A percentile compares a stretch with the other conserved stretches of the same genome.
These are phyloP conservation scores for Macrophya annulata DNA, from an alignment of 2,888 invertebrate genomes.

Conservation along the genomic window DNA sequence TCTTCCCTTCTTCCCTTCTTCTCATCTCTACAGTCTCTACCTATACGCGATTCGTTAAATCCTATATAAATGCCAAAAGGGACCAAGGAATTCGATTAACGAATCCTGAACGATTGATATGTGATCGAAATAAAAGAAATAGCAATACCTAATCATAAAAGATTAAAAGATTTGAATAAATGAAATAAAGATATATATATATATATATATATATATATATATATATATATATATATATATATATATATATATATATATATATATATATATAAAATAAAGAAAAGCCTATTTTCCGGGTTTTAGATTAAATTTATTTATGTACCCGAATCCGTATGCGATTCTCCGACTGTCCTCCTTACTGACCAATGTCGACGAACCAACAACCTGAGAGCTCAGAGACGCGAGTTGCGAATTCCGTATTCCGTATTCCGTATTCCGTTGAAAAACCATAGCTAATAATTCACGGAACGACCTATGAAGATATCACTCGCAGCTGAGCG, in stretches of 20 bases:
- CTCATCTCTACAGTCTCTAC: not conserved
- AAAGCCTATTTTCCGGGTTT: not conserved
- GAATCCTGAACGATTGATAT: too few relatives aligned
- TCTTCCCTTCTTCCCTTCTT: not conserved
- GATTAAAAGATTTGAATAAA: too few relatives aligned
- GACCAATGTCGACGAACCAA: not conserved
- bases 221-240: too few relatives aligned
- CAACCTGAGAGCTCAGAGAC: not conserved
- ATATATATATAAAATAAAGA: not conserved
- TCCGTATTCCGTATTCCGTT: constrained; percentile 60
- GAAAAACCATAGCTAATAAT: constrained; percentile 69
- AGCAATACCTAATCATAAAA: too few relatives aligned
- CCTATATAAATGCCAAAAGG: too few relatives aligned
- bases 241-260: not conserved
- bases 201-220: too few relatives aligned
- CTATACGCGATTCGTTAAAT: too few relatives aligned
- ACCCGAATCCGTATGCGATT: not conserved
- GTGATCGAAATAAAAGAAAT: too few relatives aligned
- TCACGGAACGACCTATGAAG: constrained; percentile 71
- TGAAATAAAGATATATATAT: too few relatives aligned
- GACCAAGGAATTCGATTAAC: too few relatives aligned
- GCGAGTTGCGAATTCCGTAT: constrained; percentile 59
- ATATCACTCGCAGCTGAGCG: constrained; percentile 71
- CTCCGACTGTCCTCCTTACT: constrained; percentile 5
- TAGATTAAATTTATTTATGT: not conserved